Percentiles rank a stretch among this genome's conserved stretches.
Conservation (phyloP, 2,797 vertebrate genomes). For the Scolopax bukidnonensis region DNA sequence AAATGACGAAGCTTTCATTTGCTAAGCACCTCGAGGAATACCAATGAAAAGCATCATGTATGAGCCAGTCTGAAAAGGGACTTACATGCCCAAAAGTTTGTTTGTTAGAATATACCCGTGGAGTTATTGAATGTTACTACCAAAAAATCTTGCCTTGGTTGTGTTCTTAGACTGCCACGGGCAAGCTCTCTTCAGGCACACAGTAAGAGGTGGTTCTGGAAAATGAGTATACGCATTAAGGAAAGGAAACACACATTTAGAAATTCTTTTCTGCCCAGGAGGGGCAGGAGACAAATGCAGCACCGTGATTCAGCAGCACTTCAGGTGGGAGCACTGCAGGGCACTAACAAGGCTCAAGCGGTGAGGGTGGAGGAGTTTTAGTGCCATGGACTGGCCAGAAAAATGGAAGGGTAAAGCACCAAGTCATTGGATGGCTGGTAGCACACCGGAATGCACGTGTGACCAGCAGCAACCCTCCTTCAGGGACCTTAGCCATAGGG, state of each 20-base stretch:
- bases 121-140: background rate
- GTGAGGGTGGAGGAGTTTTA: background rate
- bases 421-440: background rate
- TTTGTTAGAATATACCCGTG: background rate
- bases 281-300: accelerated
- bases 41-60: background rate
- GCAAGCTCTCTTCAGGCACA: background rate
- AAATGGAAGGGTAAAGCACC: background rate
- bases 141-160: background rate
- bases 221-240: background rate
- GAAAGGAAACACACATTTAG: background rate
- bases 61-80: background rate
- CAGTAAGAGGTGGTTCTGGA: background rate
- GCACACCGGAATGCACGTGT: accelerated
- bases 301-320: background rate
- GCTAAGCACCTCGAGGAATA: background rate
- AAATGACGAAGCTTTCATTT: background rate
- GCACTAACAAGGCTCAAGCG: background rate
- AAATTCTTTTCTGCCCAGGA: background rate
- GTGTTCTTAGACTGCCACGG: background rate
- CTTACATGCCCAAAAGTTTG: background rate
- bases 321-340: background rate
- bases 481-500: background rate
- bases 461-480: background rate
- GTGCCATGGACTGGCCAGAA: background rate